Base-by-base conservation (phyloP, 2,888 invertebrate species). In the Ametastegia equiseti region DNA sequence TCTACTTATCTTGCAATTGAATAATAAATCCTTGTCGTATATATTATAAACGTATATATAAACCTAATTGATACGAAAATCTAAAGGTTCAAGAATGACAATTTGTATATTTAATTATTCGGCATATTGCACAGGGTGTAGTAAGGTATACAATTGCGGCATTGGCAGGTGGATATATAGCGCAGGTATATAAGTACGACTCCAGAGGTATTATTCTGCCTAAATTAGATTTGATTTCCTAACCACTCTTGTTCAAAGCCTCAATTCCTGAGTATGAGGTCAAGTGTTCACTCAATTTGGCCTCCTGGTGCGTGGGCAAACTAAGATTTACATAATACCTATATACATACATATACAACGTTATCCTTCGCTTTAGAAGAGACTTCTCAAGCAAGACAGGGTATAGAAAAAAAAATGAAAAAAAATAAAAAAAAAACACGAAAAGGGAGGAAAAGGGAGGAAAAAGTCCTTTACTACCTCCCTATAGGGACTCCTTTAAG, bases 301-400 rank as follows among this genome's bases (percentile, higher is more conserved):
- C 9, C 11, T 6, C 3, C 9, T 27, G 33, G 11, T 67, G 67
- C 67, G 67, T 67, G 15, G 39, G 67, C 67, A 39, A 67, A 67
- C 67, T 39, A 67, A 67, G 67, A 67, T 67, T 67, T 67, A 39
- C 67, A 67, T 67, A 67, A 39, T 67, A n/a, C n/a, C n/a, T n/a
- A n/a, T n/a, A n/a, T n/a, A n/a, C n/a, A n/a, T n/a, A n/a, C n/a
- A n/a, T n/a, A n/a, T n/a, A 67, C 36, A 67, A 67, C 36, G 36
- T 36, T 39, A 60, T 60, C 60, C 60, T 30, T 60, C 30, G 23
- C 23, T 30, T 15, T 54, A n/a, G n/a, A n/a, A n/a, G n/a, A n/a
- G n/a, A n/a, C n/a, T n/a, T n/a, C n/a, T n/a, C n/a, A n/a, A 42
- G 42, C 42, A 9, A 5, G 42, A 9, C 42, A 9, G 42, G 42